Base-by-base conservation (phyloP, 2,113 vertebrate species). In the Cyanoderma ruficeps region DNA sequence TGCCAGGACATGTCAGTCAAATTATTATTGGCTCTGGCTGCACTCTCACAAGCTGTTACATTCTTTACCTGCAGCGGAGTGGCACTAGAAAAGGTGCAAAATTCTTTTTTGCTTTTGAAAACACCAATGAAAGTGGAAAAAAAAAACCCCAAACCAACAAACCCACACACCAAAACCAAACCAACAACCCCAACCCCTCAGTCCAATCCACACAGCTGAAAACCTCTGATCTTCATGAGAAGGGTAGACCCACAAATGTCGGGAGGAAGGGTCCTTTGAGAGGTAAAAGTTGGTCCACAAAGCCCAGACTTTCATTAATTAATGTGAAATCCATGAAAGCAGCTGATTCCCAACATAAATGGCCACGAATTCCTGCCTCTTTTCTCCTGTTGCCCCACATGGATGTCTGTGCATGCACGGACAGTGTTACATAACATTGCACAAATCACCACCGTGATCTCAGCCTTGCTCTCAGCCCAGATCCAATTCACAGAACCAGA, bases 51-150 rank as follows among this genome's bases (percentile, higher is more conserved):
- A 97, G 97, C 97, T 97, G 98, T 93, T 98, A 98, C 97, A 98
- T 98, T 98, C 97, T 98, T 98, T 97, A 98, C 97, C 97, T 98
- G 98, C 97, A 97, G 94, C 97, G 16, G 97, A 97, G 97, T 82
- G 90, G 95, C 87, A 84, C 90, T 97, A 70, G 15, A 80, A 97
- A 96, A 98, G 97, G 97, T 97, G 97, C 86, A 98, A 98, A 98
- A 98, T 98, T 98, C 96, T 97, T 98, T 96, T 96, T 84, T 87
- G 95, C 91, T 93, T 98, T 97, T 97, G 96, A 97, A 98, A 97
- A 97, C n/a, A 71, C 90, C 95, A 96, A 93, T 93, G 94, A 97
- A 97, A 95, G 83, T 77, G 75, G 75, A 56, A 94, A 94, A 85
- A 83, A 96, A 87, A 70, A 49, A 59, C 16, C 7, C 31, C 2